Conservation (phyloP, 1,140 invertebrate species). For the Paracyclopina nana region DNA sequence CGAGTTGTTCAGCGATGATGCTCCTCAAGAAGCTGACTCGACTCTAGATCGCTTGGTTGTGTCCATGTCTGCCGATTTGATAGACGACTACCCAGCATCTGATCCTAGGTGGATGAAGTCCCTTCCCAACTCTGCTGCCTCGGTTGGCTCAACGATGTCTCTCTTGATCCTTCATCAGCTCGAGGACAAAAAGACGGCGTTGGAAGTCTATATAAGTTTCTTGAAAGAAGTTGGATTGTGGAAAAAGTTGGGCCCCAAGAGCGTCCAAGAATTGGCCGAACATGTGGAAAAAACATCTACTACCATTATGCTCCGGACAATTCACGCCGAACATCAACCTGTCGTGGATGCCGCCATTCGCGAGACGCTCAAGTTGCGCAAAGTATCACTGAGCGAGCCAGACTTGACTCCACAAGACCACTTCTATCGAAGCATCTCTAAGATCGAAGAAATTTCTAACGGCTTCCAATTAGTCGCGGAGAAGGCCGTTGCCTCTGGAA, state of each 20-base stretch:
- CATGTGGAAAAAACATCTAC: slow-evolving; percentile 51
- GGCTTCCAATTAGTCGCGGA: neutral
- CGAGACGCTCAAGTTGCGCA: neutral
- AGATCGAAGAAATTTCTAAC: slow-evolving; percentile 25
- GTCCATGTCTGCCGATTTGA: slow-evolving; percentile 49
- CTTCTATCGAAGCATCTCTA: slow-evolving; percentile 45
- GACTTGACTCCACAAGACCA: slow-evolving; percentile 33
- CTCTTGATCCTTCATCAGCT: slow-evolving; percentile 62
- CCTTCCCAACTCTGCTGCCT: slow-evolving; percentile 23
- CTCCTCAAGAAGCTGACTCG: slow-evolving; percentile 33
- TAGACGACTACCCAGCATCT: slow-evolving; percentile 65
- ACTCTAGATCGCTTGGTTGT: slow-evolving; percentile 43
- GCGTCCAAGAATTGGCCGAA: slow-evolving; percentile 25
- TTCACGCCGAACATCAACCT: slow-evolving; percentile 32
- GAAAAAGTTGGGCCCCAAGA: slow-evolving; percentile 34
- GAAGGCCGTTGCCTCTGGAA: neutral
- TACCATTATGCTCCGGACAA: slow-evolving; percentile 41
- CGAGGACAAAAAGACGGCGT: slow-evolving; percentile 58
- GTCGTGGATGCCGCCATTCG: slow-evolving; percentile 13
- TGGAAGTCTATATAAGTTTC: slow-evolving; percentile 38
- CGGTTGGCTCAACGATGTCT: slow-evolving; percentile 29
- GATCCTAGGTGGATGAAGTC: slow-evolving; percentile 59
- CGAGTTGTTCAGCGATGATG: slow-evolving; percentile 35
- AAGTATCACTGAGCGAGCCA: slow-evolving; percentile 14
- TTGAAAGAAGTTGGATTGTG: slow-evolving; percentile 51